Evolutionary conservation across 2,113 vertebrate genomes (phyloP).

Genomic region (Saccopteryx bilineata): DNA sequence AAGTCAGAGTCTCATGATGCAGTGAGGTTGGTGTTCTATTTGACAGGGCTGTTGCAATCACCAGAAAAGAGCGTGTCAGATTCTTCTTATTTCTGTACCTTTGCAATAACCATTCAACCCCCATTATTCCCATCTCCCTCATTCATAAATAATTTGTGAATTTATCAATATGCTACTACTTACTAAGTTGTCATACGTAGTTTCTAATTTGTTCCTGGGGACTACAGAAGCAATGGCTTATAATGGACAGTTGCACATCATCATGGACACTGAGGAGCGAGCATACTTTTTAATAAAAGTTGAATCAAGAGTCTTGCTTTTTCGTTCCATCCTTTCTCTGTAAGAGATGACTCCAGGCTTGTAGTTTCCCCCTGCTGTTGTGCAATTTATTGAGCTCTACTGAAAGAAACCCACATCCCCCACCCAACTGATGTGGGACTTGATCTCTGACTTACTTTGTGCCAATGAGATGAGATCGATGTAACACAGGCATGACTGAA

Average conservation of each 20-base stretch:
- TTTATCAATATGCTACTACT: neutral
- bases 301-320: neutral
- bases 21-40: neutral
- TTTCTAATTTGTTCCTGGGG: neutral
- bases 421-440: neutral
- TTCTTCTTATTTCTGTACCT: neutral
- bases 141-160: neutral
- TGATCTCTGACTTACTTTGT: neutral
- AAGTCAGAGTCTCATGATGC: neutral
- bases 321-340: neutral
- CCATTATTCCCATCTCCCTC: neutral
- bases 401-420: neutral
- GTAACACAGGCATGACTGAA: neutral
- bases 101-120: neutral
- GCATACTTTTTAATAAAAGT: neutral
- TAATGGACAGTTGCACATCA: neutral
- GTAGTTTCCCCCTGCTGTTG: neutral
- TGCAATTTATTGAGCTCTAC: neutral
- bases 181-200: neutral
- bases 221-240: neutral
- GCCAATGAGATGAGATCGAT: neutral
- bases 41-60: neutral
- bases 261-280: neutral
- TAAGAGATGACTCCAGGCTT: neutral
- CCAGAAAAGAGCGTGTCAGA: neutral